Evolutionary conservation across 2,888 invertebrate genomes (phyloP), one percentile per base, ranked within the genome.

Genomic region (Eulithis testata): DNA sequence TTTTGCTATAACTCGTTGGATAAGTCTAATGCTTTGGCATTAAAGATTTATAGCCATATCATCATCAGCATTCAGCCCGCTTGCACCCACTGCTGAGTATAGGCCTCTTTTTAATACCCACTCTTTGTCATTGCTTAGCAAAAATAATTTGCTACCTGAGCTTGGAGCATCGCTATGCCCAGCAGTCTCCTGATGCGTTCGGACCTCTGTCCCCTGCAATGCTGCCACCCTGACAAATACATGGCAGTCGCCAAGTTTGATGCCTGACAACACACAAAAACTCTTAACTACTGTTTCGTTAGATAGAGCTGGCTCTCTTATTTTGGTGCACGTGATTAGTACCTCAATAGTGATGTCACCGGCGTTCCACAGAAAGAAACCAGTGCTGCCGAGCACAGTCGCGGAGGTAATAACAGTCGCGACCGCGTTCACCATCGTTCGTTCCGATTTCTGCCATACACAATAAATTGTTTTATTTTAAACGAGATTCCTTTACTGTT

Each of bases 331-430:
- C 31, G 31, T 31, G 27, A 2, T 6, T 6, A 14, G 11, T 67
- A 80, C 84, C 75, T 84, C 85, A 3, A 83, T 73, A 3, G 85
- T 83, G 31, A 85, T 74, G 55, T 86, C 83, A 2, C 85, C 85
- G 27, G 84, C 79, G 55, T 79, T 84, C 79, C 83, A 84, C 77
- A 84, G 73, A 66, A 81, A 75, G 44, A 82, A 74, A 0, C 83
- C 85, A 14, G 79, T 80, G 69, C 72, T 73, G 40, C 76, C 67
- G 31, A 84, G 75, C 21, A 82, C 65, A 8, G 77, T 66, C 0
- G 60, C 4, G 0, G 73, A 69, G 9, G 79, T 77, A 3, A 71
- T 21, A 0, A 63, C 65, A 3, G 69, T 71, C 0, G 75, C 65
- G 0, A 69, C 67, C 3, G 73, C 64, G 60, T 76, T 81, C 8